Percentiles rank a stretch among this genome's conserved stretches.
Evolutionary conservation across 2,888 invertebrate genomes (phyloP).

Genomic region (Tiliacea citrago): DNA sequence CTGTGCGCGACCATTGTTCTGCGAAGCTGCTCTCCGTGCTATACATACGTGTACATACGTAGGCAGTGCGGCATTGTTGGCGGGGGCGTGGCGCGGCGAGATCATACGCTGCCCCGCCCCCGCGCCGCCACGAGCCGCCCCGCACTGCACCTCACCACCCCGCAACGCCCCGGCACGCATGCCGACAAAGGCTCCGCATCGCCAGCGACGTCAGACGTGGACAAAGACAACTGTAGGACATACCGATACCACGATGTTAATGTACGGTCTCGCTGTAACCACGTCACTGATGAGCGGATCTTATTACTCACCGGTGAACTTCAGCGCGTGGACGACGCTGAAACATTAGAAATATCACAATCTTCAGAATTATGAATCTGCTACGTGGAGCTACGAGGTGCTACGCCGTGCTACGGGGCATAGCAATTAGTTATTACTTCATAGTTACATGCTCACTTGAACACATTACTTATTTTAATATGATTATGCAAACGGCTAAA

Average conservation of each 20-base stretch:
- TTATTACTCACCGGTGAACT: background rate
- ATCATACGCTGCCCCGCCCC: slow-evolving; percentile 52
- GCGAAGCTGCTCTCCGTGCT: slow-evolving; percentile 49
- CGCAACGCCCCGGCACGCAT: slow-evolving; percentile 51
- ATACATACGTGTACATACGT: slow-evolving; percentile 46
- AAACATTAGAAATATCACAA: background rate
- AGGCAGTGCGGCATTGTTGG: slow-evolving; percentile 39
- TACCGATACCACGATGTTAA: slow-evolving; percentile 43
- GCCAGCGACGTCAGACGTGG: slow-evolving; percentile 42
- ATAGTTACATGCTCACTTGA: slow-evolving; percentile 52
- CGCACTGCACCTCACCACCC: slow-evolving; percentile 26
- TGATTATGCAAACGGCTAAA: slow-evolving; percentile 44
- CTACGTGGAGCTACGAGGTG: slow-evolving; percentile 7
- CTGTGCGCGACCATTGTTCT: slow-evolving; percentile 63
- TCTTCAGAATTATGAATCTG: slow-evolving; percentile 10
- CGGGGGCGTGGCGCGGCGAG: slow-evolving; percentile 63
- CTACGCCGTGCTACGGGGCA: slow-evolving; percentile 25
- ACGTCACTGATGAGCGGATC: slow-evolving; percentile 1
- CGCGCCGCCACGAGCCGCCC: slow-evolving; percentile 15
- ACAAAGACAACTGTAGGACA: slow-evolving; percentile 50
- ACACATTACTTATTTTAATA: slow-evolving; percentile 30
- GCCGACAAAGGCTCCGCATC: slow-evolving; percentile 65
- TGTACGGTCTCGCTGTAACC: slow-evolving; percentile 1
- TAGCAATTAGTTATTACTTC: slow-evolving; percentile 42
- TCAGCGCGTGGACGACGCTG: background rate